These are phyloP conservation scores for Polypedilum pembai DNA, from an alignment of 1,140 invertebrate species.

Conservation along the genomic window DNA sequence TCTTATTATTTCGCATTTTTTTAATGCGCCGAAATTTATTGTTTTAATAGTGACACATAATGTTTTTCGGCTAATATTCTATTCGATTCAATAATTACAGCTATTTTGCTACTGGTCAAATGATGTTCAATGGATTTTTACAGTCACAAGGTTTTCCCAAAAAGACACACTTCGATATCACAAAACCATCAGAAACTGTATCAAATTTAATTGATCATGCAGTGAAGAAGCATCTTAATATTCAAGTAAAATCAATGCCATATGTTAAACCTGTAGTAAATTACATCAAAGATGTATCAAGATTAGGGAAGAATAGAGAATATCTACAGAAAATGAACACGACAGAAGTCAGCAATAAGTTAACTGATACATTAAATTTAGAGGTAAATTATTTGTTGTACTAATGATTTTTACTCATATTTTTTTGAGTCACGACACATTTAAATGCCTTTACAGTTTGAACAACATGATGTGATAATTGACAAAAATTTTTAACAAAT, in stretches of 20 bases:
- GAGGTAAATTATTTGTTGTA: slow-evolving; percentile 44
- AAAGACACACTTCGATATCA: slow-evolving; percentile 58
- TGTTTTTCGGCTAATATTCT: too few relatives aligned
- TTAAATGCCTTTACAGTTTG: background rate
- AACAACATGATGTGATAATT: background rate
- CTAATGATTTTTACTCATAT: too few relatives aligned
- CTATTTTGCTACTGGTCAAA: slow-evolving; percentile 59
- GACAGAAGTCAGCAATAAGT: slow-evolving; percentile 60
- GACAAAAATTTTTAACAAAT: slow-evolving; percentile 13
- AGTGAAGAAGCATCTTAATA: slow-evolving; percentile 59
- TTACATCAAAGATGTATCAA: slow-evolving; percentile 60
- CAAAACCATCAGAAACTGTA: slow-evolving; percentile 57
- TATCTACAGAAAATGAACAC: slow-evolving; percentile 48
- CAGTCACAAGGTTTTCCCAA: slow-evolving; percentile 67
- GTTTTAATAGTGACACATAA: too few relatives aligned
- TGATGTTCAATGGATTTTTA: slow-evolving; percentile 65
- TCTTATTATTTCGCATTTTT: background rate
- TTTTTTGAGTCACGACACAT: background rate
- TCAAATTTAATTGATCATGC: slow-evolving; percentile 57
- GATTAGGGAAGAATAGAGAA: slow-evolving; percentile 58
- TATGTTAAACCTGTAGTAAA: slow-evolving; percentile 66
- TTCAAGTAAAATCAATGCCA: slow-evolving; percentile 60
- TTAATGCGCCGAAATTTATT: background rate
- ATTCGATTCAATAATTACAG: slow-evolving; percentile 43
- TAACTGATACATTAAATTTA: slow-evolving; percentile 69